A percentile compares a stretch with the other conserved stretches of the same genome.
These are phyloP conservation scores for Amiota communis DNA, from an alignment of 2,888 invertebrate genomes.

Conservation along the genomic window DNA sequence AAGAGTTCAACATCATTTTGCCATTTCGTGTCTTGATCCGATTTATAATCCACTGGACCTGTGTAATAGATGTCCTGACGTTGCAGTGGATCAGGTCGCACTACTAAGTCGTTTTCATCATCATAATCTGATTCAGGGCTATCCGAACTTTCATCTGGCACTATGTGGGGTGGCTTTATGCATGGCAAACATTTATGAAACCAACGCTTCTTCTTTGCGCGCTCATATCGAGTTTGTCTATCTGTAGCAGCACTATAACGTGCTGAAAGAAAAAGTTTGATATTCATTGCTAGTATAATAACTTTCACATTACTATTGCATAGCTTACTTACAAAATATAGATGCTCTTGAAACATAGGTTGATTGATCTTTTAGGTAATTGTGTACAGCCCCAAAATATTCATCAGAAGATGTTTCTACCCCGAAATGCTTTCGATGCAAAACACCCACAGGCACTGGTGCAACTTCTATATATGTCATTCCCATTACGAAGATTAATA, in stretches of 20 bases:
- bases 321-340: slow-evolving; percentile 28
- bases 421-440: neutral
- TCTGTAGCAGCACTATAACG: slow-evolving; percentile 39
- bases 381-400: slow-evolving; percentile 54
- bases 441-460: slow-evolving; percentile 54
- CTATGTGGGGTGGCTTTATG: too few species aligned
- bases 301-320: neutral
- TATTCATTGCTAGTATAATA: neutral
- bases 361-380: slow-evolving; percentile 43
- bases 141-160: fast-evolving
- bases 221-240: neutral
- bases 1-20: slow-evolving; percentile 47
- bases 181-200: slow-evolving; percentile 28
- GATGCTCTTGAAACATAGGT: neutral
- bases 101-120: slow-evolving; percentile 49
- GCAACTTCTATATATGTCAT: slow-evolving; percentile 59
- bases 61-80: slow-evolving; percentile 82
- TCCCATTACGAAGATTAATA: slow-evolving; percentile 49
- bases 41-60: slow-evolving; percentile 53
- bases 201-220: neutral
- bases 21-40: slow-evolving; percentile 40
- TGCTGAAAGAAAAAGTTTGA: neutral
- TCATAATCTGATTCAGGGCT: neutral
- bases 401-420: slow-evolving; percentile 44
- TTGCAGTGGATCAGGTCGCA: slow-evolving; percentile 76